Base-by-base conservation (phyloP, 2,888 invertebrate genomes). In the Dascillus cervinus region DNA sequence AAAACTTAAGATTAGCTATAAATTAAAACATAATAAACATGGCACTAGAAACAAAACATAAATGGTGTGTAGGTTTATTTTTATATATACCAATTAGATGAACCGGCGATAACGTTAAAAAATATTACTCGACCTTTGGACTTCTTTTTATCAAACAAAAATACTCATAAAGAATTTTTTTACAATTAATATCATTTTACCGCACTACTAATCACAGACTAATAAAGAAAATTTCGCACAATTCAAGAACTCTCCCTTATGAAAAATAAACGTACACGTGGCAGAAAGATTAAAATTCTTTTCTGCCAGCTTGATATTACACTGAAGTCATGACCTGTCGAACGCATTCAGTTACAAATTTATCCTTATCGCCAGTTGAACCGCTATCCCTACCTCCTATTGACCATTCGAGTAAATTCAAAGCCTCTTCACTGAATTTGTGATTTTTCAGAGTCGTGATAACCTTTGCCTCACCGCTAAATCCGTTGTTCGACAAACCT, bases 381-480 rank as follows among this genome's bases (percentile, higher is more conserved):
- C 58, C 55, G 41, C 48, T 54, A 24, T 53, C 52, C 15, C 53
- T 39, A 23, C 50, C 50, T 29, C 50, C 53, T 11, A 64, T 43
- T 14, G 57, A 54, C 26, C 47, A 43, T 45, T 81, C 73, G 11
- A 82, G 67, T 8, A 71, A 73, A 22, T 66, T 67, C 5, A 79
- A 65, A 4, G 78, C 72, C 55, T 76, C 74, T 10, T 76, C 74
- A 1, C 75, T 73, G 58, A 81, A 82, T 51, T 70, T 69, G 41
- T 75, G 73, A 9, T 81, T 81, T 52, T 75, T 75, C 4, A 82
- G 65, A 41, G 72, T 73, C 3, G 77, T 77, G 26, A 81, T 70
- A 12, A 60, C 58, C 14, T 76, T 75, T 0, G 77, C 77, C 49
- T 80, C 75, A 3, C 76, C 75, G 41, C 70, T 70, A 52, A 76